These are phyloP conservation scores for Paraescarpia echinospica DNA, from an alignment of 1,140 invertebrate species.

Conservation along the genomic window DNA sequence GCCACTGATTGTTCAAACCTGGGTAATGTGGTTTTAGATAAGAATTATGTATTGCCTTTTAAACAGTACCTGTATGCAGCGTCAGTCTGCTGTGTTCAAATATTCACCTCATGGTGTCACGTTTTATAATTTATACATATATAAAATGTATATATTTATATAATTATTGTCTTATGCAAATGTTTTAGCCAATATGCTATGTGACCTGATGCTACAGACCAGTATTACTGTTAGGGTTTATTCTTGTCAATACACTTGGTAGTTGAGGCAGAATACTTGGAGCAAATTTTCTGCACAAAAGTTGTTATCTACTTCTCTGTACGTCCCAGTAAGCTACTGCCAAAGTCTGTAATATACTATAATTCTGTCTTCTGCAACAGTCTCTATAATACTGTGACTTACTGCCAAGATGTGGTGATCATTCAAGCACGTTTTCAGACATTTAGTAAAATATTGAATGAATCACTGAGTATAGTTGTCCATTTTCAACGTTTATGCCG, in stretches of 20 bases:
- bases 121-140: too few species aligned
- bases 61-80: not conserved
- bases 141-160: not conserved
- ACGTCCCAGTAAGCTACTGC: too few species aligned
- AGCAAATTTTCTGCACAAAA: not conserved
- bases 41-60: not conserved
- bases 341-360: too few species aligned
- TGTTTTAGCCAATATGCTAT: not conserved
- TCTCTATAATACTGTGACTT: not conserved
- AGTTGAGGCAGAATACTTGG: not conserved
- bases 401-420: not conserved
- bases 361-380: too few species aligned
- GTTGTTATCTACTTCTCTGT: not conserved
- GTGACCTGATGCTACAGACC: not conserved
- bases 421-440: not conserved
- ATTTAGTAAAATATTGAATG: not conserved
- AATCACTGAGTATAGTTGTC: not conserved
- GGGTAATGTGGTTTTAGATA: not conserved
- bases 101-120: too few species aligned
- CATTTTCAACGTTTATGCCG: not conserved
- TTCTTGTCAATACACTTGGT: not conserved
- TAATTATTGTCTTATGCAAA: not conserved
- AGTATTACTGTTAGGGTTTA: not conserved
- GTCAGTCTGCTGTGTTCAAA: too few species aligned
- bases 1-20: not conserved